Evolutionary conservation across 2,888 invertebrate genomes (phyloP), one percentile per base, ranked within the genome.

Genomic region (Agrochola macilenta): DNA sequence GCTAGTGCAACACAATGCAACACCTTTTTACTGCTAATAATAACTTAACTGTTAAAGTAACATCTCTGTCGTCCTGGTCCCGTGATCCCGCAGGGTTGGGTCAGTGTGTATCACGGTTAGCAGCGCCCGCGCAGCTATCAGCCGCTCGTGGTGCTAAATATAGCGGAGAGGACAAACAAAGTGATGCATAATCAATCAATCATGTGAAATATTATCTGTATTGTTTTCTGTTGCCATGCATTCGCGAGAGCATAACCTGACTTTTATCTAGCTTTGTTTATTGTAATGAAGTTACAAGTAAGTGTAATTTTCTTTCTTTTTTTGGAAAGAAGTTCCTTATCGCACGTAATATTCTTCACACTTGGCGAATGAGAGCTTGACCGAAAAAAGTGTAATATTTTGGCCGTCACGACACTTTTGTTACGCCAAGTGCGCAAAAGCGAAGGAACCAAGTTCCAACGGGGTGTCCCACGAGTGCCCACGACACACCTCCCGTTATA

Each of bases 31-130:
- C 58, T n/a, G 11, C 20, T 39, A 46, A 35, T 35, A 43, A 71
- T 58, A 43, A 49, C 7, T 2, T 35, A 20, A 35, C 57, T 52
- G 61, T 49, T 43, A 30, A 60, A 66, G 63, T 69, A n/a, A 49
- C 64, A 46, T 72, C 11, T 65, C 23, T 49, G 43, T 58, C 57
- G 26, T 46, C 35, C n/a, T 68, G 60, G 30, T 43, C 26, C 39
- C 71, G 46, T 83, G 79, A 78, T 64, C 84, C 72, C 69, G 46
- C 63, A 23, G 60, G 35, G 54, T 69, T 70, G 78, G 83, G 83
- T 86, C 87, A 83, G 70, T 83, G 68, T 77, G 83, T 86, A 74
- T 39, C 63, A 52, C 69, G 74, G 86, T 66, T 70, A 72, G 39
- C 57, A 63, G 70, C 77, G 76, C 69, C 61, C 23, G 54, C 58